Evolutionary conservation across 2,888 invertebrate species (phyloP), one percentile per base, ranked within the genome.

Genomic region (Drosophila mimica): DNA sequence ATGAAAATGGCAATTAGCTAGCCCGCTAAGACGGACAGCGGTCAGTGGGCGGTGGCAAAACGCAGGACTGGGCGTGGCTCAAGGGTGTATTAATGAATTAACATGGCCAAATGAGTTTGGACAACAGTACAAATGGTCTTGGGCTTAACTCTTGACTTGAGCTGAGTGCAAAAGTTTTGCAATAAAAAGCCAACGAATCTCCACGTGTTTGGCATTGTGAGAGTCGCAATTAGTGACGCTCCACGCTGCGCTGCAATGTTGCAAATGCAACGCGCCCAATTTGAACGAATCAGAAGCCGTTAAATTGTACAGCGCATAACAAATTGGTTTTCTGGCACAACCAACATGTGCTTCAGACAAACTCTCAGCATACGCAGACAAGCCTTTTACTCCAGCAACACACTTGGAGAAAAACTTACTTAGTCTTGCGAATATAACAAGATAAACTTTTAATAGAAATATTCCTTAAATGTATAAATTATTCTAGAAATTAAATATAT

Each of bases 1-100:
- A 77, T 77, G 72, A 82, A 89, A 87, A 89, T 69, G 83, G 89
- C 87, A 88, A 87, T 87, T 90, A 90, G 78, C 76, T 70, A 36
- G 53, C 61, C 34, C 36, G 70, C 58, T 57, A 74, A 83, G 88
- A 74, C 70, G 70, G 57, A 63, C 51, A 65, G 63, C 38, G 33
- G 63, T 48, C 34, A 13, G 36, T 60, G 34, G 58, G 40, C 25
- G 20, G 38, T 6, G 25, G 25, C 25, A 3, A 25, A 25, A 33
- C 13, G 25, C 17, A 7, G 31, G 40, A 31, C 46, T 49, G 46
- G 49, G 58, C 66, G 48, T 63, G 69, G 73, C 66, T 81, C 71
- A 83, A 73, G 76, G 73, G 72, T 70, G 76, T 79, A 88, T 88
- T 88, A 88, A 91, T 88, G 91, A 88, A 88, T 90, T 90, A 88